Base-by-base conservation (phyloP, 2,888 invertebrate species). In the Chymomyza fuscimana region DNA sequence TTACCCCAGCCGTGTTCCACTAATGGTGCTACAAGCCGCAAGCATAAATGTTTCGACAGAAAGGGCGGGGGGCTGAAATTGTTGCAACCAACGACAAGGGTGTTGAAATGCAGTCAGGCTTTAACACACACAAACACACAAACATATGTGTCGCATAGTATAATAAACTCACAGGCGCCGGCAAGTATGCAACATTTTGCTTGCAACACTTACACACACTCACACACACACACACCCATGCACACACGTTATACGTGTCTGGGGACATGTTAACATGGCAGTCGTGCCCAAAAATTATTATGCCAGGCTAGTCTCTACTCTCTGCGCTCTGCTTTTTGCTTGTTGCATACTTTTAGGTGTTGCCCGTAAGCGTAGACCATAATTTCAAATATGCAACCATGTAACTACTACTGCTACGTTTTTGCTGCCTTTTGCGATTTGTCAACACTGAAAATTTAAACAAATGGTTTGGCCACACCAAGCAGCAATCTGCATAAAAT, bases 191-290 rank as follows among this genome's bases (percentile, higher is more conserved):
- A 59, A 32, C 40, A 40, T 66, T 16, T 52, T 46, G 36, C 19
- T 40, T 63, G 32, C 46, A 46, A 46, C 40, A 46, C 36, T 9
- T 7, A 32, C 32, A 59, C n/a, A n/a, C n/a, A n/a, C 59, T 29
- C 59, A 15, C 51, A 68, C 66, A 66, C 68, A 64, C 50, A 22
- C n/a, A 40, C 22, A 16, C 6, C 2, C 19, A 50, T 65, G 58
- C 61, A 22, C 25, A 22, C 15, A 15, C 12, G 22, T 58, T 29
- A 29, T 81, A 82, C 83, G 79, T 81, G 80, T 82, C 88, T 82
- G 85, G 91, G 89, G 91, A 90, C 89, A 90, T 90, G 91, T 90
- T 90, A 90, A 90, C 91, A 90, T 88, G 91, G 89, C 89, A 88
- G 87, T 90, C 90, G 87, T 90, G 90, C 90, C 89, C 88, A 89